These are phyloP conservation scores for Callopanchax toddi DNA, from an alignment of 2,113 vertebrate genomes.

Conservation along the genomic window DNA sequence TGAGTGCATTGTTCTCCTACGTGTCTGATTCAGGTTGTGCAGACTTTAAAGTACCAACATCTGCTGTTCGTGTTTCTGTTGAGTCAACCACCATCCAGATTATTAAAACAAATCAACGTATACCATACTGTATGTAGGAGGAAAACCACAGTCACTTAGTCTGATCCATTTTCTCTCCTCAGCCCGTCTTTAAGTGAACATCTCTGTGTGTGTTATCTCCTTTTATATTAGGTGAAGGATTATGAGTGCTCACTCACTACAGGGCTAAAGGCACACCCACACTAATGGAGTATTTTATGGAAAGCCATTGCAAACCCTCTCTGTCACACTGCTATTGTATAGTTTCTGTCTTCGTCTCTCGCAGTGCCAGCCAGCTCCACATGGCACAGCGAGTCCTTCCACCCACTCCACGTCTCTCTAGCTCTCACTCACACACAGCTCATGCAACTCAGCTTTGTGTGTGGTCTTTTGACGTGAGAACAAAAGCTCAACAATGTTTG, in stretches of 20 bases:
- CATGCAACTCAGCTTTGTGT: conserved; percentile 64
- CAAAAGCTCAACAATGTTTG: conserved; percentile 57
- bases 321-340: conserved; percentile 50
- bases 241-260: conserved; percentile 43
- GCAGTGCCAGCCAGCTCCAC: conserved; percentile 54
- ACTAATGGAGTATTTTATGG: conserved; percentile 61
- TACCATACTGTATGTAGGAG: conserved; percentile 4
- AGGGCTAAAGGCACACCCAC: conserved; percentile 58
- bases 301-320: conserved; percentile 56
- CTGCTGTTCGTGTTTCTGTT: background rate
- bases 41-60: conserved; percentile 3
- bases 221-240: conserved; percentile 30
- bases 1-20: background rate
- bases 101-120: conserved; percentile 2
- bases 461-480: conserved; percentile 64
- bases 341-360: conserved; percentile 40
- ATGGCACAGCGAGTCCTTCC: conserved; percentile 68
- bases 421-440: conserved; percentile 46
- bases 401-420: conserved; percentile 61
- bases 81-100: background rate
- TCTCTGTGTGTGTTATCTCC: conserved; percentile 20
- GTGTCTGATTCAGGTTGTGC: background rate
- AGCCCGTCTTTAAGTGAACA: conserved; percentile 20
- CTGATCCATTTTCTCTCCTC: conserved; percentile 17
- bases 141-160: conserved; percentile 18